Evolutionary conservation across 92 coral and sea anemone genomes (phyloP).

Genomic region (Epizoanthus scotinus): DNA sequence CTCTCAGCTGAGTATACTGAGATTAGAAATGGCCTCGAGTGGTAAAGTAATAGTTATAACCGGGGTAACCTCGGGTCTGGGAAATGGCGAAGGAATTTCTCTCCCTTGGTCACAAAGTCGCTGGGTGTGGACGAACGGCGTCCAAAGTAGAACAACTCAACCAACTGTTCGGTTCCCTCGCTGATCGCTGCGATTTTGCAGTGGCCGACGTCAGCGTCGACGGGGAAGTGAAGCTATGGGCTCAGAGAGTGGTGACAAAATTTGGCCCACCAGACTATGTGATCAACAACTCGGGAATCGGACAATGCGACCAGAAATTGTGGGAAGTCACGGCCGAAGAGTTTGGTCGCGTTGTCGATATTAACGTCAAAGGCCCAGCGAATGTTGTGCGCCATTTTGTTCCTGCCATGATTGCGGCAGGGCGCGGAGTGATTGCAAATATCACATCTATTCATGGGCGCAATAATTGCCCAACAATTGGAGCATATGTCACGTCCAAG

Average conservation of each 20-base stretch:
- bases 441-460: constrained; percentile 42
- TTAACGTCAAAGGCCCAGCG: constrained; percentile 36
- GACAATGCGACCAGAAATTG: constrained; percentile 9
- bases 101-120: constrained; percentile 45
- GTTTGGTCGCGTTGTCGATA: constrained; percentile 42
- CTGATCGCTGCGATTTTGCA: constrained; percentile 37
- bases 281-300: constrained; percentile 33
- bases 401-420: constrained; percentile 27
- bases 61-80: constrained; percentile 39
- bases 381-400: constrained; percentile 52
- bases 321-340: constrained; percentile 44
- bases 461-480: constrained; percentile 17
- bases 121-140: constrained; percentile 41
- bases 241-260: constrained; percentile 5
- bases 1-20: too few species aligned
- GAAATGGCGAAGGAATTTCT: constrained; percentile 36
- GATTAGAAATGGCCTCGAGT: not conserved
- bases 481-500: constrained; percentile 16
- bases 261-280: constrained; percentile 42
- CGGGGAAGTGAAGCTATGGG: constrained; percentile 34
- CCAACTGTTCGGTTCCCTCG: constrained; percentile 8
- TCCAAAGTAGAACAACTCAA: constrained; percentile 27
- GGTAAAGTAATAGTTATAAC: constrained; percentile 16
- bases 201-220: constrained; percentile 35
- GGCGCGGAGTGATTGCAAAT: constrained; percentile 37